Evolutionary conservation across 2,797 vertebrate genomes (phyloP).

Genomic region (Malacoctenus gilli): DNA sequence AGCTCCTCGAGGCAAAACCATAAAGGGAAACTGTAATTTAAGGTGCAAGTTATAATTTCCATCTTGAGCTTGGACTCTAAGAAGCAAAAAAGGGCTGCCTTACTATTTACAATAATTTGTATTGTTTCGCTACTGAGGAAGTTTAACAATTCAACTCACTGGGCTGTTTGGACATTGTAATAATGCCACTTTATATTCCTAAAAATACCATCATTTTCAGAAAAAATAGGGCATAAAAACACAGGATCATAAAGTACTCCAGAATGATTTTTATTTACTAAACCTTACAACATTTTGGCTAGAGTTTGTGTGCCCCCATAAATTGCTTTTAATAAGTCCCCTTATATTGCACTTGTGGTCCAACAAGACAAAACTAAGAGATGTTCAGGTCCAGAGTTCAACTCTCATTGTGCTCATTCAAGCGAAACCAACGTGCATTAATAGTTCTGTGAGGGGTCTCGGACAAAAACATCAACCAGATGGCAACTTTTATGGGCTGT

Average conservation of each 20-base stretch:
- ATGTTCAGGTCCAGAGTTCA: slow-evolving; percentile 10
- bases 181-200: no score
- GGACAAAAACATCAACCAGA: slow-evolving; percentile 5
- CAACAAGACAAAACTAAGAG: slow-evolving; percentile 1
- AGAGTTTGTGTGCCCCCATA: no score
- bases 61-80: neutral
- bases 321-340: no score
- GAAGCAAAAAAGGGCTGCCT: neutral
- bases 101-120: neutral
- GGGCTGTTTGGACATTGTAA: neutral
- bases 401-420: slow-evolving; percentile 1
- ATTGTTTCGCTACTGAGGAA: neutral
- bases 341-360: neutral
- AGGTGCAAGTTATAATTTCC: slow-evolving; percentile 6
- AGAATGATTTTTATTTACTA: no score
- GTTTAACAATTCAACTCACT: neutral
- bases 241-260: no score
- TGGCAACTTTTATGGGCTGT: slow-evolving; percentile 2
- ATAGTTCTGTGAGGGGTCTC: slow-evolving; percentile 10
- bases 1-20: slow-evolving; percentile 7
- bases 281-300: no score
- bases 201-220: no score
- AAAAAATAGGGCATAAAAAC: no score
- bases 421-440: slow-evolving; percentile 15
- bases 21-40: slow-evolving; percentile 2